Base-by-base conservation (phyloP, 2,888 invertebrate genomes). In the Linnaemya tessellans region DNA sequence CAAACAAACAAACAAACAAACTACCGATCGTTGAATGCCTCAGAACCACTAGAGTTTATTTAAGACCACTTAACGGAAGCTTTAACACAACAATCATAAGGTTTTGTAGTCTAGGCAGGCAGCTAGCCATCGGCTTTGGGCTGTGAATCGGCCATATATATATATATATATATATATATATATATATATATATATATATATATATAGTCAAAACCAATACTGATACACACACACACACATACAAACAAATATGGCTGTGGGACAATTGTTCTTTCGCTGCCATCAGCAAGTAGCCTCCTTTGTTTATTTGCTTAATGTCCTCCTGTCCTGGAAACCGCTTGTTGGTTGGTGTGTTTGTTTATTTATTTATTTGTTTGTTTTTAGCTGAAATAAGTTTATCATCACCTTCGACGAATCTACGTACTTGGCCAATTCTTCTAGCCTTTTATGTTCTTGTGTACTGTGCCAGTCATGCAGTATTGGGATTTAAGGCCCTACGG, bases 181-280 rank as follows among this genome's bases (percentile, higher is more conserved):
- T 30, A 41, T 43, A 51, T n/a, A n/a, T n/a, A n/a, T n/a, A n/a
- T n/a, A 2, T 30, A 30, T 30, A 30, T 30, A 30, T 3, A 30
- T 30, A 30, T 30, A 41, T 43, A 51, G 70, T 18, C 46, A 22
- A 35, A 58, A 51, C 58, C 43, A 38, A 70, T 30, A 20, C 62
- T 18, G 18, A 68, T 9, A 25, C 4, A 9, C 49, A 20, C n/a
- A 35, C 11, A n/a, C 11, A 20, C 7, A 11, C 8, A 4, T 35
- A 35, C 46, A 41, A 2, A 30, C 3, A 30, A 30, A 5, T 30
- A 30, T 30, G 30, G 30, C 30, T 80, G 60, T 80, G 87, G 79
- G 86, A 84, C 87, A 87, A 86, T 87, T 87, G 86, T 86, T 86
- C 80, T 74, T 82, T 71, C 74, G 49, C 75, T 20, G 65, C 65